Base-by-base conservation (phyloP, 2,797 vertebrate genomes). In the Clarias fuscus region DNA sequence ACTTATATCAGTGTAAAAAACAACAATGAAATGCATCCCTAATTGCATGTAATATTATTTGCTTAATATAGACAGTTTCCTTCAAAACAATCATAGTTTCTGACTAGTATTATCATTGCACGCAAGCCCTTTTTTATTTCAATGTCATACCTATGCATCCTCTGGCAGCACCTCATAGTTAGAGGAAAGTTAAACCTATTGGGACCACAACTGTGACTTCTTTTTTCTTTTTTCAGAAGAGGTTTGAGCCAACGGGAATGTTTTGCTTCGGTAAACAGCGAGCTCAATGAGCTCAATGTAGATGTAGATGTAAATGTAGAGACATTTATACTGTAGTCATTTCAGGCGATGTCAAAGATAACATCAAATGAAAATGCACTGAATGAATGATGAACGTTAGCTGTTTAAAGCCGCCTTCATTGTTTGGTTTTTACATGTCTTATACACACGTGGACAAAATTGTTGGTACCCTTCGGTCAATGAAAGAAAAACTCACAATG, bases 1-100 rank as follows among this genome's bases (percentile, higher is more conserved):
- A 33, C 17, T 33, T 30, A 59, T 7, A 59, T 78, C 10, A 14
- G 48, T 56, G 56, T 18, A 7, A 27, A 8, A 15, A 8, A 33
- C n/a, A 17, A 33, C 40, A 43, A 40, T 22, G 30, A n/a, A 6
- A 43, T 43, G 30, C 30, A 64, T 40, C 24, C 59, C 33, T 79
- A 40, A 79, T 83, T 83, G n/a, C 24, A 59, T n/a, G 13, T 0
- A 62, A 84, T 40, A 82, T 43, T 67, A 53, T 43, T 27, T 82
- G n/a, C 40, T 18, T 67, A 53, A 27, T 48, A 65, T 81, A 48
- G 40, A 27, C 27, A 20, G 1, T 78, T 64, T 10, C 27, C 1
- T 78, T 78, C 56, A 78, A 61, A 61, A 78, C 22, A 33, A 22
- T 2, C 11, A 5, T 22, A 18, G 15, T 43, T 72, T 72, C 20